Conservation (phyloP, 1,140 invertebrate genomes). For the Tetragonula clypearis region DNA sequence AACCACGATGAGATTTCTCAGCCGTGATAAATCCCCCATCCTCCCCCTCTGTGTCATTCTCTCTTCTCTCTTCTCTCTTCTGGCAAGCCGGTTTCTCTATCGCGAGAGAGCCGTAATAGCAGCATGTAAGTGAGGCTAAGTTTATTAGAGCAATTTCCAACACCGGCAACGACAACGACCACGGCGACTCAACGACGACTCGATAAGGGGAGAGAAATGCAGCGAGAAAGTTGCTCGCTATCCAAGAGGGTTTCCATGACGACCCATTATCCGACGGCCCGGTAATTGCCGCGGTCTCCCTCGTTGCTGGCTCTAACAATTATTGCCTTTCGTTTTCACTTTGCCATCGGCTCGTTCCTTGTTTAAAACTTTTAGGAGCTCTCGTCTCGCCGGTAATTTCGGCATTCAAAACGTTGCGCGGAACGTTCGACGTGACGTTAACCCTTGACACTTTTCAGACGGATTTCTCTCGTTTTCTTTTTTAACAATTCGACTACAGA, state of each 20-base stretch:
- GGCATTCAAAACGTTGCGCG: not conserved
- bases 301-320: slow-evolving; percentile 43
- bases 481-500: no score
- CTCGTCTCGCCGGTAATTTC: not conserved
- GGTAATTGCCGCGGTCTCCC: slow-evolving; percentile 56
- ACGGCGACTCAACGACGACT: not conserved
- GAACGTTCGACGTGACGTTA: not conserved
- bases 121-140: slow-evolving; percentile 57
- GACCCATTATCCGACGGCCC: slow-evolving; percentile 60
- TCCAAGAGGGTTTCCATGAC: slow-evolving; percentile 60
- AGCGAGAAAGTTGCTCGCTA: slow-evolving; percentile 50
- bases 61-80: not conserved
- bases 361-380: not conserved
- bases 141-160: slow-evolving; percentile 72
- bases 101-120: not conserved
- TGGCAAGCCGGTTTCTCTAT: slow-evolving; percentile 1
- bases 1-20: slow-evolving; percentile 56
- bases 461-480: no score
- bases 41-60: not conserved
- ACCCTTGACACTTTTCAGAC: not conserved
- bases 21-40: slow-evolving; percentile 48
- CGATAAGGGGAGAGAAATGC: slow-evolving; percentile 44
- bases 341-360: not conserved
- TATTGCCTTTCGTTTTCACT: slow-evolving; percentile 61
- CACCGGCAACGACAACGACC: slow-evolving; percentile 13